phyloP scores from a whole-genome alignment of 1,140 invertebrate genomes.

The Euura saliciscinereae region DNA sequence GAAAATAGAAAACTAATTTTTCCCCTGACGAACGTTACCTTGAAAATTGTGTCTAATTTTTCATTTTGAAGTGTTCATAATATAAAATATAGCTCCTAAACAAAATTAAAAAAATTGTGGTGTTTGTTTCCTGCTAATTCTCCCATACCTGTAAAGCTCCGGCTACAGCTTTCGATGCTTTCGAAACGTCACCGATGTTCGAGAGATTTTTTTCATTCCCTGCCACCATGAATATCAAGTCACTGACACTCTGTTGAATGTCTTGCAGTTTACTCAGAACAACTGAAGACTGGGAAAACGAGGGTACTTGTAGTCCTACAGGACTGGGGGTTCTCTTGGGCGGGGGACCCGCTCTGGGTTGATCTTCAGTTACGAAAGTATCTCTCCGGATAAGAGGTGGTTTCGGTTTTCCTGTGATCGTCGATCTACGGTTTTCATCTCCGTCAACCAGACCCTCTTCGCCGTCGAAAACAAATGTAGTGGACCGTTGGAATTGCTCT shows the following conservation, averaged over 20 bases:
- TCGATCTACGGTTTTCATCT: background rate
- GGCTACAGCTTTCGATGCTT: background rate
- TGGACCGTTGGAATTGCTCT: background rate
- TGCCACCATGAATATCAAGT: background rate
- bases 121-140: too few relatives aligned
- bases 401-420: background rate
- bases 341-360: background rate
- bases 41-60: too few relatives aligned
- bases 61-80: too few relatives aligned
- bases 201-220: background rate
- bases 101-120: too few relatives aligned
- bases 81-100: too few relatives aligned
- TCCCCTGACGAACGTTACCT: too few relatives aligned
- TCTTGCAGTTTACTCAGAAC: background rate
- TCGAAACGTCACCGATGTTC: background rate
- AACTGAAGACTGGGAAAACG: background rate
- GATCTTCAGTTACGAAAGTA: background rate
- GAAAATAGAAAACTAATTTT: too few relatives aligned
- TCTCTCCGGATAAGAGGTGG: background rate
- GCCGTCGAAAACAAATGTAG: background rate
- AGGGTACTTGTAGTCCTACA: background rate
- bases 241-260: background rate
- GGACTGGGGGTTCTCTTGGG: background rate
- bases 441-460: background rate
- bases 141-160: background rate